These are phyloP conservation scores for Anthrax anthrax DNA, from an alignment of 2,888 invertebrate genomes.

Conservation along the genomic window DNA sequence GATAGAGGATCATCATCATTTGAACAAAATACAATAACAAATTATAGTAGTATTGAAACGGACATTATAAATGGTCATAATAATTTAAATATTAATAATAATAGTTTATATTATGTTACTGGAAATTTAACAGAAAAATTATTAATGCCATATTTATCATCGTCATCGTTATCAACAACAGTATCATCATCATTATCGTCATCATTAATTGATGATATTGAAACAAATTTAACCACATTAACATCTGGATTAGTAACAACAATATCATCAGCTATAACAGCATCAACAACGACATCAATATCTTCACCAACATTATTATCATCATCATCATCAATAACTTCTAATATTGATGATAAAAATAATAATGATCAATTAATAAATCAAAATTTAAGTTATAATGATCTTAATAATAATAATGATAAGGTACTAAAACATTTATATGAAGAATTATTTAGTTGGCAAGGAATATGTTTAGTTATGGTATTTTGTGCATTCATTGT, in stretches of 20 bases:
- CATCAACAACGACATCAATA: background rate
- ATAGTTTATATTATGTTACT: background rate
- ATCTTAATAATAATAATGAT: background rate
- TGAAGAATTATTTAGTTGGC: conserved; percentile 28
- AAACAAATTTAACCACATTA: too few relatives aligned
- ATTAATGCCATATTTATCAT: background rate
- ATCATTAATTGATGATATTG: background rate
- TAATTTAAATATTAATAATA: background rate
- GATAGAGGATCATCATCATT: background rate
- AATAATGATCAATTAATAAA: background rate
- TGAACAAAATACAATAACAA: too few relatives aligned
- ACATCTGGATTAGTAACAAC: too few relatives aligned
- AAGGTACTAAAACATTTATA: conserved; percentile 13
- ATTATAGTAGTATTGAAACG: too few relatives aligned
- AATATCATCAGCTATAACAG: background rate
- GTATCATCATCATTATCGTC: background rate
- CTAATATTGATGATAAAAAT: background rate
- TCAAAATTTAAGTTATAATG: background rate
- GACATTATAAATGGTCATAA: background rate
- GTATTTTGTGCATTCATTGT: conserved; percentile 53
- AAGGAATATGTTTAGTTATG: conserved; percentile 46
- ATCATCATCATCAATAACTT: background rate
- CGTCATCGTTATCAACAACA: background rate
- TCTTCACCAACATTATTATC: background rate
- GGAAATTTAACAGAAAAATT: background rate